Conservation (phyloP, 1,140 invertebrate genomes). For the Ostrea edulis region DNA sequence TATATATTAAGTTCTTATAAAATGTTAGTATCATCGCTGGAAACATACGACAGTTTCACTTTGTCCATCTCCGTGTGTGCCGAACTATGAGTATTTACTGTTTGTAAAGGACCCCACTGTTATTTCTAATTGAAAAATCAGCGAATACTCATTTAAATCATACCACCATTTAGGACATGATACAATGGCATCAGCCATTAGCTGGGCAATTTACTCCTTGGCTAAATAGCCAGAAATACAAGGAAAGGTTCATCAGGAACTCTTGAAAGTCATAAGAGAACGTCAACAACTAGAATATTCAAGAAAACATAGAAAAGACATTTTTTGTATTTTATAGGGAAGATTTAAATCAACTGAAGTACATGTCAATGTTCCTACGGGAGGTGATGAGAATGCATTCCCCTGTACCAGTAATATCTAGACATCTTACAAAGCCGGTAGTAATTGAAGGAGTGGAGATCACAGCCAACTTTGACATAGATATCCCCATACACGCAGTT, state of each 20-base stretch:
- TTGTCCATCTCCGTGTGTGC: too few species aligned
- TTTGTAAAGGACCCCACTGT: too few species aligned
- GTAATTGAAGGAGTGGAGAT: slow-evolving; percentile 68
- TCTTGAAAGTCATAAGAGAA: slow-evolving; percentile 36
- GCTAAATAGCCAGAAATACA: slow-evolving; percentile 53
- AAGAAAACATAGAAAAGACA: too few species aligned
- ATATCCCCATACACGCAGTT: slow-evolving; percentile 56
- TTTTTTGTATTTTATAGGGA: slow-evolving; percentile 58
- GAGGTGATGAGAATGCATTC: slow-evolving; percentile 76
- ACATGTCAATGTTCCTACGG: slow-evolving; percentile 75
- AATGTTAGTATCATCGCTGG: too few species aligned
- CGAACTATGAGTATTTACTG: too few species aligned
- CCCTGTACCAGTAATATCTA: slow-evolving; percentile 84
- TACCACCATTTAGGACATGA: slow-evolving; percentile 51
- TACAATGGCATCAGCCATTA: slow-evolving; percentile 53
- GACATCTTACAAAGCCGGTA: slow-evolving; percentile 85
- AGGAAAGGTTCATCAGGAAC: slow-evolving; percentile 51
- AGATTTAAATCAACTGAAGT: slow-evolving; percentile 70
- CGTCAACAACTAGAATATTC: slow-evolving; percentile 33
- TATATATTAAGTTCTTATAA: too few species aligned
- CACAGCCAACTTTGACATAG: slow-evolving; percentile 51
- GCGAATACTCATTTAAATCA: not conserved
- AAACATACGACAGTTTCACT: too few species aligned
- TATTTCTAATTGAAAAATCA: not conserved
- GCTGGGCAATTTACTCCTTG: slow-evolving; percentile 53